phyloP scores from a whole-genome alignment of 2,113 vertebrate species.

The Coptodon rendalli region DNA sequence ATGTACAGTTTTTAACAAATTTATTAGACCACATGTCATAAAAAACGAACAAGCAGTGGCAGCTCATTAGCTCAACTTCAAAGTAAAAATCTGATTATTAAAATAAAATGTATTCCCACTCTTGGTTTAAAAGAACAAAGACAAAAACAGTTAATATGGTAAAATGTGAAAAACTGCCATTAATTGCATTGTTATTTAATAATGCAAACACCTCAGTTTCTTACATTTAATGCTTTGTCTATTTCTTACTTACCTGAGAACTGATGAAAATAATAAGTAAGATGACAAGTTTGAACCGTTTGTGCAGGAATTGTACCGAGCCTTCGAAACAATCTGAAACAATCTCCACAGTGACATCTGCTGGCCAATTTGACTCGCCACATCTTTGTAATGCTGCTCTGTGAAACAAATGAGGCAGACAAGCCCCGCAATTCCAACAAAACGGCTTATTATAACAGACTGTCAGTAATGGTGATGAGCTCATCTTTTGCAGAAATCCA shows the following conservation, averaged over 20 bases:
- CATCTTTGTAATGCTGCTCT: neutral
- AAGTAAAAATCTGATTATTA: neutral
- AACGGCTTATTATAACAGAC: neutral
- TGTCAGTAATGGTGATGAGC: neutral
- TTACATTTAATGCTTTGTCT: neutral
- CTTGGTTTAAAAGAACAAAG: neutral
- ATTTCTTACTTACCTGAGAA: neutral
- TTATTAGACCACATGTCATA: neutral
- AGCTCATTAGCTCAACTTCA: neutral
- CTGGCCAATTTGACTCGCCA: neutral
- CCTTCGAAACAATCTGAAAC: neutral
- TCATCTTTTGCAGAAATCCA: neutral
- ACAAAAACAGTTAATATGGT: neutral
- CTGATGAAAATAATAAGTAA: neutral
- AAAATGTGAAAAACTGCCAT: neutral
- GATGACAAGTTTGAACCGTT: neutral
- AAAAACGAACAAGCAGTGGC: neutral
- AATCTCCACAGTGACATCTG: neutral
- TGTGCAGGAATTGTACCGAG: neutral
- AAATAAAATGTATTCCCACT: neutral
- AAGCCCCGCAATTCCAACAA: neutral
- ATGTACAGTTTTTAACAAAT: neutral
- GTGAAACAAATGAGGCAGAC: neutral
- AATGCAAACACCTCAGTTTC: neutral
- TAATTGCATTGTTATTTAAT: neutral